These are phyloP conservation scores for Ara ararauna DNA, from an alignment of 2,797 vertebrate species.

Conservation along the genomic window DNA sequence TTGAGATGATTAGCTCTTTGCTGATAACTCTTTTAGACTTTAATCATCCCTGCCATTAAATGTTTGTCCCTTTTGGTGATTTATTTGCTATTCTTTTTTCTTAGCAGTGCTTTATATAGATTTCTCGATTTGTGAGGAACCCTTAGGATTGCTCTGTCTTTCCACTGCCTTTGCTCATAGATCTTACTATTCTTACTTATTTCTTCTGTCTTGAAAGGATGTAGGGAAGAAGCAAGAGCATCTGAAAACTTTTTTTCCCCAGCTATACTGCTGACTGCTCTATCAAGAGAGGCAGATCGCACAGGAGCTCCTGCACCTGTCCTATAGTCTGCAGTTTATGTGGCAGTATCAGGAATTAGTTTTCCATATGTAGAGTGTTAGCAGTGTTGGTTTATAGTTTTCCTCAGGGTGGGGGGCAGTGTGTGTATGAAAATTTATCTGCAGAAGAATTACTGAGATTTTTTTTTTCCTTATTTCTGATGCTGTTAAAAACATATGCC, in stretches of 20 bases:
- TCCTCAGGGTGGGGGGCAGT: rapidly evolving
- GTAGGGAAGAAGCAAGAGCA: not conserved
- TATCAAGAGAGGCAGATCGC: not conserved
- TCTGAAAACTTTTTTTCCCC: not conserved
- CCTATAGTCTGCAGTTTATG: not conserved
- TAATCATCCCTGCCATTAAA: not conserved
- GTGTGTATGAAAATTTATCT: not conserved
- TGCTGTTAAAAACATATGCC: not conserved
- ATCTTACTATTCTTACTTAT: not conserved
- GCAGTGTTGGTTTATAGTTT: not conserved
- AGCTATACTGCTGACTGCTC: not conserved
- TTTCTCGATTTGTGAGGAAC: not conserved
- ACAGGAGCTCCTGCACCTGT: not conserved
- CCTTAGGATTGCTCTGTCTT: not conserved
- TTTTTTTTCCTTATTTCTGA: not conserved
- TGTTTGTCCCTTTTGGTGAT: not conserved
- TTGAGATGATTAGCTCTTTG: not conserved
- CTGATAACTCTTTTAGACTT: not conserved
- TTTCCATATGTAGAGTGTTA: not conserved
- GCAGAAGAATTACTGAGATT: not conserved
- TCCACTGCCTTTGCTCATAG: not conserved
- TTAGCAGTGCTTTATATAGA: not conserved
- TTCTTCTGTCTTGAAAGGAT: not conserved
- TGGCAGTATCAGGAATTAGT: not conserved
- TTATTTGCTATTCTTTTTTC: not conserved